phyloP scores from a whole-genome alignment of 2,797 vertebrate genomes.

The Kryptopterus vitreolus region DNA sequence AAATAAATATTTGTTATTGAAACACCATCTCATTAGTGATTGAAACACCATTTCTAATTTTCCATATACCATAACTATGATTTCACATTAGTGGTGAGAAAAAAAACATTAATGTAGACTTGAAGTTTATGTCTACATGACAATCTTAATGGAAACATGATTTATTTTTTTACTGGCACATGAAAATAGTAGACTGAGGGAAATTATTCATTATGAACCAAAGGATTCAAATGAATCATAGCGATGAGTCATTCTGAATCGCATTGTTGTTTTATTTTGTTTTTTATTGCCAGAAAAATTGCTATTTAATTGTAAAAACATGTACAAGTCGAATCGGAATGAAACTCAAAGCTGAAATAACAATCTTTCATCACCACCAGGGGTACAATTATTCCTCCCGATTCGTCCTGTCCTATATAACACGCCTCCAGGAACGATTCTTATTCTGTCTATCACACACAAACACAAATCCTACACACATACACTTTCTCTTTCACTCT shows the following conservation, averaged over 20 bases:
- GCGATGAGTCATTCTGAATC: background rate
- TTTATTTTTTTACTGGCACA: background rate
- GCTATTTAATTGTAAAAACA: background rate
- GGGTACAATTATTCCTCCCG: background rate
- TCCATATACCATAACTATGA: no score
- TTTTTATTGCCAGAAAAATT: background rate
- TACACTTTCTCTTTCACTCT: background rate
- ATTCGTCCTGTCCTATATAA: background rate
- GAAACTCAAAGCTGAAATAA: background rate
- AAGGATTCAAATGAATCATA: background rate
- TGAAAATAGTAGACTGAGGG: background rate
- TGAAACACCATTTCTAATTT: background rate
- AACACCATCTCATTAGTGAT: no score
- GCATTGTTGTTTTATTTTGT: background rate
- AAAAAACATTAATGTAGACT: background rate
- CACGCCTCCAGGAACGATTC: background rate
- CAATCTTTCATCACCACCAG: slow-evolving; percentile 4
- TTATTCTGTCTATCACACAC: slow-evolving; percentile 3
- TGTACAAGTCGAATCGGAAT: background rate
- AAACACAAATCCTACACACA: background rate
- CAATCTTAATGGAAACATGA: background rate
- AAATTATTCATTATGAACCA: background rate
- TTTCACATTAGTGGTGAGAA: background rate
- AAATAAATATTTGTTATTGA: no score
- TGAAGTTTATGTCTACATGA: background rate